These are phyloP conservation scores for Aradus depressus DNA, from an alignment of 2,888 invertebrate species.

Conservation along the genomic window DNA sequence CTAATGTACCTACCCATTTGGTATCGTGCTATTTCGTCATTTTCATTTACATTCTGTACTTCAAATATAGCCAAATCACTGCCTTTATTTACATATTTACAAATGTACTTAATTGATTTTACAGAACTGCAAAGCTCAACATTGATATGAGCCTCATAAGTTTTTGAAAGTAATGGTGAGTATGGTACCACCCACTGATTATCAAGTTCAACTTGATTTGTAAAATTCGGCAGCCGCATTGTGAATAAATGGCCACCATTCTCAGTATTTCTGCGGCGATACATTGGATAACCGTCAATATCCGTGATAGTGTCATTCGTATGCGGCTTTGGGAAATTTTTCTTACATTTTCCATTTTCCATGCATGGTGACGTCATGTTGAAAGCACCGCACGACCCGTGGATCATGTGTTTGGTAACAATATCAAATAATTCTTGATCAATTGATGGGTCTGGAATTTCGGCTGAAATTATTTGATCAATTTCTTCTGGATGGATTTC, in stretches of 20 bases:
- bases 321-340: slow-evolving; percentile 28
- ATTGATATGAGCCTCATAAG: slow-evolving; percentile 36
- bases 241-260: slow-evolving; percentile 26
- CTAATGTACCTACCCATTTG: slow-evolving; percentile 32
- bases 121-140: slow-evolving; percentile 37
- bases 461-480: slow-evolving; percentile 33
- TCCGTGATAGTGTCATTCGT: slow-evolving; percentile 29
- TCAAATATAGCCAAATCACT: slow-evolving; percentile 16
- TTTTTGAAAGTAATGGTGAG: slow-evolving; percentile 23
- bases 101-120: slow-evolving; percentile 35
- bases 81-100: slow-evolving; percentile 32
- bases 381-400: slow-evolving; percentile 31
- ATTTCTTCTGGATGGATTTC: slow-evolving; percentile 33
- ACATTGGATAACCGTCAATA: slow-evolving; percentile 32
- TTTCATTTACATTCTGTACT: slow-evolving; percentile 26
- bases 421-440: slow-evolving; percentile 32
- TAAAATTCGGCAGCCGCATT: slow-evolving; percentile 19
- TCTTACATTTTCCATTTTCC: slow-evolving; percentile 31
- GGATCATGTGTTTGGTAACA: slow-evolving; percentile 34
- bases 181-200: slow-evolving; percentile 33
- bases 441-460: slow-evolving; percentile 33
- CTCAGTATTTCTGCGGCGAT: slow-evolving; percentile 26
- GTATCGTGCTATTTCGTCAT: slow-evolving; percentile 30
- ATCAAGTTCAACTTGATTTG: slow-evolving; percentile 26
- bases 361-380: slow-evolving; percentile 31